These are phyloP conservation scores for Eupsittula cactorum DNA, from an alignment of 2,113 vertebrate species.

Conservation along the genomic window DNA sequence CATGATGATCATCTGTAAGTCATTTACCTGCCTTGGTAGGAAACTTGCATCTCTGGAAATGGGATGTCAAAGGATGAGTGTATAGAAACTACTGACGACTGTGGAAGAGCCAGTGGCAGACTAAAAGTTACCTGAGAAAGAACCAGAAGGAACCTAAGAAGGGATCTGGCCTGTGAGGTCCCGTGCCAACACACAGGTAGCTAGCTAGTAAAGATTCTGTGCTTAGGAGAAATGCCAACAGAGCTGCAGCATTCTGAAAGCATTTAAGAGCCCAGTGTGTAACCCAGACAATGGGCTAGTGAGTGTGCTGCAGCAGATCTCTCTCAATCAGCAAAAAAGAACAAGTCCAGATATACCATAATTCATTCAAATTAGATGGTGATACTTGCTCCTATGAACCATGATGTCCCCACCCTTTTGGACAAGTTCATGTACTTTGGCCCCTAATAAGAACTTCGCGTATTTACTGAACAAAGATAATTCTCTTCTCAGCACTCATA, in stretches of 20 bases:
- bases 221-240: not conserved
- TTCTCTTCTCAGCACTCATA: not conserved
- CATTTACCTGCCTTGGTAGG: not conserved
- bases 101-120: not conserved
- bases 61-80: not conserved
- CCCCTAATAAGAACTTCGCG: not conserved
- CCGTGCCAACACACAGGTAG: not conserved
- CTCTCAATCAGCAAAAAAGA: not conserved
- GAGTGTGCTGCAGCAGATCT: not conserved
- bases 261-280: not conserved
- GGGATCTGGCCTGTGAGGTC: not conserved
- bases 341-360: not conserved
- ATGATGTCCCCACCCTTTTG: not conserved
- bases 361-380: not conserved
- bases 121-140: not conserved
- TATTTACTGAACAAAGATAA: slow-evolving; percentile 18
- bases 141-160: not conserved
- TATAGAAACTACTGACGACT: not conserved
- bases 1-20: not conserved
- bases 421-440: not conserved
- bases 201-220: not conserved
- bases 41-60: not conserved
- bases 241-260: not conserved
- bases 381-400: not conserved
- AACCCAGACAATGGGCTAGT: not conserved